phyloP scores from a whole-genome alignment of 2,797 vertebrate species.

The Melopsittacus undulatus region DNA sequence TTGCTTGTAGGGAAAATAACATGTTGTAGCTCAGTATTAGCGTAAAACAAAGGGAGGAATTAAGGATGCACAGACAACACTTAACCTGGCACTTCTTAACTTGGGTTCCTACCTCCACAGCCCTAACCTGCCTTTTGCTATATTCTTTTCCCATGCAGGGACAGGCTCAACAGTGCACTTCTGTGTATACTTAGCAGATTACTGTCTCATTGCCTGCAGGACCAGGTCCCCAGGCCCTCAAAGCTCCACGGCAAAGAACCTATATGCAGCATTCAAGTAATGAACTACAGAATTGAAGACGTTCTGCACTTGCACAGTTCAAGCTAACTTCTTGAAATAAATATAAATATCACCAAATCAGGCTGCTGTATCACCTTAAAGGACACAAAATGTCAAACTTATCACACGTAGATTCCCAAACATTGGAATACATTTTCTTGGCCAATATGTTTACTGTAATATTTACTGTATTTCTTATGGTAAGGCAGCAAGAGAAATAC shows the following conservation, averaged over 20 bases:
- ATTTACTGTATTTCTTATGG: fast-evolving
- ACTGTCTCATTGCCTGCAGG: fast-evolving
- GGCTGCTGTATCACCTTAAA: background rate
- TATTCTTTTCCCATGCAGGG: background rate
- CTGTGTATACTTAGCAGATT: fast-evolving
- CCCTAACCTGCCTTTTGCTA: background rate
- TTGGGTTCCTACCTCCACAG: background rate
- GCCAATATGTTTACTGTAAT: background rate
- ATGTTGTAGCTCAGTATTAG: background rate
- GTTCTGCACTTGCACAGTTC: background rate
- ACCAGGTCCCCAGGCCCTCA: background rate
- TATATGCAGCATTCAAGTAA: fast-evolving
- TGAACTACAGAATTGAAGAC: background rate
- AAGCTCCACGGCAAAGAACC: fast-evolving
- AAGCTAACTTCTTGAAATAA: background rate
- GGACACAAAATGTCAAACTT: background rate
- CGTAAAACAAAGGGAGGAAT: fast-evolving
- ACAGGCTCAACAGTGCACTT: background rate
- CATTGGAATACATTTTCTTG: background rate
- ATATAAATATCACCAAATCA: background rate
- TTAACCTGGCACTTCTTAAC: background rate
- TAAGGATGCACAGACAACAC: background rate
- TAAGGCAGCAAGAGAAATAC: background rate
- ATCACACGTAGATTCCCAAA: background rate
- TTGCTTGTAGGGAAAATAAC: fast-evolving